Conservation (phyloP, 2,113 vertebrate species). For the Lophura nycthemera region DNA sequence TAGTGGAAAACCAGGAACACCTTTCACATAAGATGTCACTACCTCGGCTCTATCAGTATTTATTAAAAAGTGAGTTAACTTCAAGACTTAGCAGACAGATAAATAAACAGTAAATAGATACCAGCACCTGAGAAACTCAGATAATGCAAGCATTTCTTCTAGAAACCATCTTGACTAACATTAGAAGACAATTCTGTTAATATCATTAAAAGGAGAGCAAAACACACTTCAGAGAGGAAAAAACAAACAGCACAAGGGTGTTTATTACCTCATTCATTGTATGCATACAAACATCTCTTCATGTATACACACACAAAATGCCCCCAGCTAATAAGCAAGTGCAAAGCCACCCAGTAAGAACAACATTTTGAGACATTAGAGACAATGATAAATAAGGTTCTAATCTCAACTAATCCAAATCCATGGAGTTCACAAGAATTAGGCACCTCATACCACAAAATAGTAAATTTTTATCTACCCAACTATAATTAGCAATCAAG, state of each 20-base stretch:
- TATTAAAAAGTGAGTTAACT: background rate
- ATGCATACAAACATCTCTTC: background rate
- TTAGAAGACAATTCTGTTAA: background rate
- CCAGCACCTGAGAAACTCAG: background rate
- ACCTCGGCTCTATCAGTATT: background rate
- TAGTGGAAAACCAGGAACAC: background rate
- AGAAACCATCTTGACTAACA: background rate
- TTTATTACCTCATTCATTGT: background rate
- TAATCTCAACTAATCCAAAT: background rate
- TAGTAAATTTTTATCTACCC: background rate
- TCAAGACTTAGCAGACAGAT: background rate
- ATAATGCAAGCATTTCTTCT: background rate
- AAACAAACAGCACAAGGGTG: background rate
- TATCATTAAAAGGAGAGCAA: background rate
- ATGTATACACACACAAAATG: background rate
- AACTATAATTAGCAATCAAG: background rate
- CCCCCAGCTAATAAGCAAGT: conserved; percentile 4
- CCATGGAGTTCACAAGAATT: background rate
- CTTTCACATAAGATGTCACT: background rate
- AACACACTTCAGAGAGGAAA: background rate
- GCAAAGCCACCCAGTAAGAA: background rate
- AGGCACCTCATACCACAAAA: background rate
- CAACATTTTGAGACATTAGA: background rate
- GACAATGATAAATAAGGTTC: background rate
- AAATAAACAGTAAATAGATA: background rate